Base-by-base conservation (phyloP, 2,888 invertebrate genomes). In the Autographa pulchrina region DNA sequence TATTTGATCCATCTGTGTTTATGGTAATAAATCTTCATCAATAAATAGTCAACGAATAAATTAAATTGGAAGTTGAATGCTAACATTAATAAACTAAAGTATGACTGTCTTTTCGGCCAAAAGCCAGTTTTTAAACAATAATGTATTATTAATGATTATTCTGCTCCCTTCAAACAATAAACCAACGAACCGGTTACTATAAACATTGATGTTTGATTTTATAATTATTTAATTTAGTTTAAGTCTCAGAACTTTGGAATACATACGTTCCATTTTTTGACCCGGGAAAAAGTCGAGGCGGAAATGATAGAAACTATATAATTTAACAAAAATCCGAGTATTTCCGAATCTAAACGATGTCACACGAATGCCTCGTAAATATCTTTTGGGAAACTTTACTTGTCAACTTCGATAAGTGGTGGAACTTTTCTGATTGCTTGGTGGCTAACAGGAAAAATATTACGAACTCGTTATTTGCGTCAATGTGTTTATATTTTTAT, bases 371-470 rank as follows among this genome's bases (percentile, higher is more conserved):
- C 72, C 75, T 81, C 72, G 62, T 74, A 70, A 76, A 83, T 77
- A 71, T 72, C 75, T 76, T 58, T 58, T 20, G 48, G 20, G 9
- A 67, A 84, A 82, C 67, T 85, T 78, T 71, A 69, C 82, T 77
- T 81, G 85, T 74, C 83, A 78, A 79, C 77, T 81, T 72, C 68
- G 71, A 64, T 76, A 74, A 85, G 79, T 76, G 74, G 64, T 70
- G 32, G 56, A 85, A 85, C 74, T 84, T 85, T 77, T 18, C 66
- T 81, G 83, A 85, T 83, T 83, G 75, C 83, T 76, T 78, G 59
- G 60, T 60, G 66, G 61, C 63, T 76, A 76, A 63, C 74, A 73
- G 74, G 77, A 76, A 79, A 83, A 77, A 81, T 83, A 78, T 81
- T 73, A 73, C 69, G 18, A 52, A 70, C 69, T 76, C 77, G 77